phyloP scores from a whole-genome alignment of 2,888 invertebrate species.

The Tuberolachnus salignus region DNA sequence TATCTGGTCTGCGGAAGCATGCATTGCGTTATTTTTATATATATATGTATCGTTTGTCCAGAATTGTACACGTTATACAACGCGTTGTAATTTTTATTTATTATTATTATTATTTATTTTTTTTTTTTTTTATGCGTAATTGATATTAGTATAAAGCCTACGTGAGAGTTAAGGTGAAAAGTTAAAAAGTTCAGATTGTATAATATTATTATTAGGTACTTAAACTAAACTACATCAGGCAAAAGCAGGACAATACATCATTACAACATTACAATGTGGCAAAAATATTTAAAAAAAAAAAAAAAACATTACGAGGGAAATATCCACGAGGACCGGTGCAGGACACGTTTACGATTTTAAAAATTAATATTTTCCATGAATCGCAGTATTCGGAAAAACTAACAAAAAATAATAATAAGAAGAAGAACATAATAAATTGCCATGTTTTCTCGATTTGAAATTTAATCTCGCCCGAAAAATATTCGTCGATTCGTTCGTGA shows the following conservation, averaged over 20 bases:
- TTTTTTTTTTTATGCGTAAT: slow-evolving; percentile 5
- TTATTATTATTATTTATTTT: neutral
- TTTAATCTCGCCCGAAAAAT: no score
- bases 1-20: neutral
- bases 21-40: slow-evolving; percentile 14
- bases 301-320: neutral
- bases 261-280: slow-evolving; percentile 15
- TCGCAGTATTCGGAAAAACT: neutral
- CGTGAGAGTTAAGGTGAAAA: no score
- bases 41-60: neutral
- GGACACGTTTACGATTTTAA: no score
- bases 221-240: slow-evolving; percentile 43
- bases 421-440: no score
- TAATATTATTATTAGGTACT: neutral
- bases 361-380: neutral
- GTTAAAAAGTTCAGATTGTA: no score
- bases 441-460: neutral
- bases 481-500: no score
- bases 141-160: slow-evolving; percentile 37
- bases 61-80: neutral
- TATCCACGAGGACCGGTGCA: no score
- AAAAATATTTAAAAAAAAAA: neutral
- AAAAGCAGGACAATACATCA: slow-evolving; percentile 36
- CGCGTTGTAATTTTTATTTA: neutral
- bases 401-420: no score